Evolutionary conservation across 1,140 invertebrate genomes (phyloP), one percentile per base, ranked within the genome.

Genomic region (Drosophila melanica): DNA sequence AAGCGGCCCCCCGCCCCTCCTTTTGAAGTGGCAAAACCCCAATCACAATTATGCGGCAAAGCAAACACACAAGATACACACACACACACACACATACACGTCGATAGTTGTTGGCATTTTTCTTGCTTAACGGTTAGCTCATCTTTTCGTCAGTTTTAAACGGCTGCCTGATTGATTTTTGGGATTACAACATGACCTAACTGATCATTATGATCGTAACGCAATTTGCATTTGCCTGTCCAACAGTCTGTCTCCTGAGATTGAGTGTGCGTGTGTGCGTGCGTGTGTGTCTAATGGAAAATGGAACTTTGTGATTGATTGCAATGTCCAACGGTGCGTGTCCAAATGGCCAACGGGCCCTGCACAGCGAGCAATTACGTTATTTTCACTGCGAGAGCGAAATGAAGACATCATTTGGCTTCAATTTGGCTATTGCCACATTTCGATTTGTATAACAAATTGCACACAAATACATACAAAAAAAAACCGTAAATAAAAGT

Each of bases 361-460:
- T 41, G 53, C 51, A 57, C 47, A 63, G 44, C 63, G 48, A 59
- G 71, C 82, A 87, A 79, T 87, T 87, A 85, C 71, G 60, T 68
- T 86, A 59, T 72, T 82, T 86, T 71, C 79, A 65, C 73, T 85
- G 81, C 77, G 77, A 84, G 76, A 85, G 81, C 81, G 70, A 87
- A 87, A 86, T 77, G 79, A 87, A 86, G 81, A 87, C 81, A 86
- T 86, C 81, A 86, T 87, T 86, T 81, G 81, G 81, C 77, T 81
- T 66, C 45, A 79, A 87, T 86, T 81, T 81, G 71, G 66, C 75
- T 65, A 81, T 86, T 86, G 78, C 81, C 82, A 79, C 82, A 86
- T 50, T 42, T 71, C 54, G 66, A 81, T 86, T 86, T 86, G 81
- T 77, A 77, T 47, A 75, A 78, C 78, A 70, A 86, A 85, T 81